phyloP scores from a whole-genome alignment of 2,797 vertebrate genomes.

The Saxicola maurus region DNA sequence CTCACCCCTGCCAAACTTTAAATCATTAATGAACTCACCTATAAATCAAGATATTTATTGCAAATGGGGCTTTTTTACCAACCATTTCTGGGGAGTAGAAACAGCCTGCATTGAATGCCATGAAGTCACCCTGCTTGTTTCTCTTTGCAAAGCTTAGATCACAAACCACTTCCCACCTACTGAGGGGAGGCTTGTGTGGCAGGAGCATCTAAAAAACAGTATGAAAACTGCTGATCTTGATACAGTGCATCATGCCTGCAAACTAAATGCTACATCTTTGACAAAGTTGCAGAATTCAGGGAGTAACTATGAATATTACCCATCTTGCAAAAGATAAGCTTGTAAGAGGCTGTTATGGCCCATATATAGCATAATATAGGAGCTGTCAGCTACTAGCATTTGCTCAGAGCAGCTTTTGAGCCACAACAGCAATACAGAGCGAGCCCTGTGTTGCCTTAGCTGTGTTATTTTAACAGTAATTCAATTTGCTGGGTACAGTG shows the following conservation, averaged over 20 bases:
- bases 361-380: not conserved
- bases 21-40: not conserved
- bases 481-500: not conserved
- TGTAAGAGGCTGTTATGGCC: not conserved
- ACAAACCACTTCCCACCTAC: conserved; percentile 23
- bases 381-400: not conserved
- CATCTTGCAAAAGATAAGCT: not conserved
- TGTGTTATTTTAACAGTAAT: conserved; percentile 26
- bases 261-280: not conserved
- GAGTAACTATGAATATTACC: not conserved
- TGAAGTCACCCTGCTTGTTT: conserved; percentile 27
- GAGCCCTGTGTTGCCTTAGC: not conserved
- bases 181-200: not conserved
- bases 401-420: not conserved
- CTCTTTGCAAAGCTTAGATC: conserved; percentile 18
- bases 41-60: not conserved
- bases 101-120: not conserved
- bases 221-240: conserved; percentile 18
- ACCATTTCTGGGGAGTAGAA: not conserved
- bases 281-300: not conserved
- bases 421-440: not conserved
- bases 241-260: not conserved
- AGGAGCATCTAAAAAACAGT: not conserved
- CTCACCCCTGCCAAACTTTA: not conserved
- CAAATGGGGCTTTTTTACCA: not conserved